phyloP scores from a whole-genome alignment of 2,113 vertebrate genomes.

The Chroicocephalus ridibundus region DNA sequence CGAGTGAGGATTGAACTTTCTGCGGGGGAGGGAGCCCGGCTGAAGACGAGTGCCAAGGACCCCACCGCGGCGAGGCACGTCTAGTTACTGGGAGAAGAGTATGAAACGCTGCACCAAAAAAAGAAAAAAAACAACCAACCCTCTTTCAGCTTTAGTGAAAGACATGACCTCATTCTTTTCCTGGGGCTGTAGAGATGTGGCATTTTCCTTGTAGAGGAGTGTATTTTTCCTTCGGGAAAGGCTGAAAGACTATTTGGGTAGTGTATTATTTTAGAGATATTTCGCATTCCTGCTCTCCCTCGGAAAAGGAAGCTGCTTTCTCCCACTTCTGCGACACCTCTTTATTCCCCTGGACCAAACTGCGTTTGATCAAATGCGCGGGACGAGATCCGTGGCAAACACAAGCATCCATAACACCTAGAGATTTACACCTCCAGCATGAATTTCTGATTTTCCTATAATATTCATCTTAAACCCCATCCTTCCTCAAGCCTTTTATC shows the following conservation, averaged over 20 bases:
- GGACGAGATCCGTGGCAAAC: neutral
- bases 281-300: conserved; percentile 24
- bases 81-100: neutral
- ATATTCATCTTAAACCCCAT: neutral
- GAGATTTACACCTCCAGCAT: neutral
- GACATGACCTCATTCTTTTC: conserved; percentile 43
- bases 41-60: neutral
- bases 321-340: neutral
- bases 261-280: conserved; percentile 37
- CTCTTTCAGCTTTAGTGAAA: neutral
- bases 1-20: neutral
- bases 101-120: neutral
- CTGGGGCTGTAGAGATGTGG: neutral
- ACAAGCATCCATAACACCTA: neutral
- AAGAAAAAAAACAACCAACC: neutral
- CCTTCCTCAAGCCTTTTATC: neutral
- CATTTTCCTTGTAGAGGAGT: conserved; percentile 22
- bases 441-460: neutral
- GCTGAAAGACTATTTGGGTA: conserved; percentile 26
- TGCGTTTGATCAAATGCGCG: neutral
- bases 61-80: neutral
- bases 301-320: neutral
- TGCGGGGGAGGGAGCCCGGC: neutral
- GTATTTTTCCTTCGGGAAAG: conserved; percentile 28
- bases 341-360: neutral